These are phyloP conservation scores for Mustela nigripes DNA, from an alignment of 2,113 vertebrate genomes.

Conservation along the genomic window DNA sequence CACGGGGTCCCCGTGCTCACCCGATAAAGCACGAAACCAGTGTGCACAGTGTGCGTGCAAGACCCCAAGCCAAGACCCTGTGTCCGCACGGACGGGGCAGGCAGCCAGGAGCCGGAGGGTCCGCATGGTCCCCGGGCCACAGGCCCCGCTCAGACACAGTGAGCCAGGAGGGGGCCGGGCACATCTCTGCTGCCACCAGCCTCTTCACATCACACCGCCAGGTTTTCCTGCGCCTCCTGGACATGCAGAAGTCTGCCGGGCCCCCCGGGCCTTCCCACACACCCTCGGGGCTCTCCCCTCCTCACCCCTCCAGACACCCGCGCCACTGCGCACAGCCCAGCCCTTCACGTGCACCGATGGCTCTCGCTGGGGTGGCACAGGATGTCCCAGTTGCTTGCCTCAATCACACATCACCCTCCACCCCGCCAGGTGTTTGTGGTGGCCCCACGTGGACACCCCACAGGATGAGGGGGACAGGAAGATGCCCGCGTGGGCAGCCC, in stretches of 20 bases:
- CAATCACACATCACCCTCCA: not conserved
- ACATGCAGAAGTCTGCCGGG: not conserved
- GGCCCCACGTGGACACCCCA: accelerated
- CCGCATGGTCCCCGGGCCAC: not conserved
- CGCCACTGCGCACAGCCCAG: not conserved
- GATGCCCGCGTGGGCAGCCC: accelerated
- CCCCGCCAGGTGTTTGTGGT: accelerated
- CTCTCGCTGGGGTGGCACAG: not conserved
- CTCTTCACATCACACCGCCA: too few species aligned
- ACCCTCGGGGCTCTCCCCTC: not conserved
- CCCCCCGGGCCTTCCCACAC: not conserved
- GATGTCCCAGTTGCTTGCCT: not conserved
- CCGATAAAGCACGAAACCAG: not conserved
- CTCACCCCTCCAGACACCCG: not conserved
- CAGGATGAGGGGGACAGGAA: not conserved
- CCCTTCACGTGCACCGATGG: accelerated
- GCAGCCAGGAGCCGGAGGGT: not conserved
- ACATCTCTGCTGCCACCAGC: not conserved
- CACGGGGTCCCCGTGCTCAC: not conserved
- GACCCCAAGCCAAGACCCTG: not conserved
- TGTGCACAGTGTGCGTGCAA: not conserved
- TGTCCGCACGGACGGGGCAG: accelerated
- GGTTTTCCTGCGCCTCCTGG: not conserved
- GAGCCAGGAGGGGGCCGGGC: too few species aligned
- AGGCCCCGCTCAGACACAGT: not conserved